phyloP scores from a whole-genome alignment of 2,797 vertebrate genomes.

The Yasuhikotakia modesta region DNA sequence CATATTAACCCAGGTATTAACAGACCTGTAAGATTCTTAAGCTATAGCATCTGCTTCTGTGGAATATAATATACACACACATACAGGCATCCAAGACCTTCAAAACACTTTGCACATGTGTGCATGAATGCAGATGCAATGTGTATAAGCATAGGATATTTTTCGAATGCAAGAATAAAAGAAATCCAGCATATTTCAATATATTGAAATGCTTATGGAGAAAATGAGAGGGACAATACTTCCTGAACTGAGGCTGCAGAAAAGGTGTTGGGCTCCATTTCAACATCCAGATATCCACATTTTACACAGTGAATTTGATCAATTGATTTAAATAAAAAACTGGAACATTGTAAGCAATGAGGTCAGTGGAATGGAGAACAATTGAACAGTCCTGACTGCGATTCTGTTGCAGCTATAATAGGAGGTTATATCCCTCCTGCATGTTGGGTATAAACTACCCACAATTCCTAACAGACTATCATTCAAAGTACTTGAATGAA shows the following conservation, averaged over 20 bases:
- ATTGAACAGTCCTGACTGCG: not conserved
- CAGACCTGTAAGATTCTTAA: not conserved
- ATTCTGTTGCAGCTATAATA: conserved; percentile 1
- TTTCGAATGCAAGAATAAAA: no score
- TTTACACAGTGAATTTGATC: not conserved
- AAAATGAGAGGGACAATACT: not conserved
- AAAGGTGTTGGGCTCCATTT: not conserved
- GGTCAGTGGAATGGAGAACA: not conserved
- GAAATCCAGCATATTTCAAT: not conserved
- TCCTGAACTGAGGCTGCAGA: not conserved
- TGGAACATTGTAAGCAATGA: not conserved
- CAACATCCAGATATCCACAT: not conserved
- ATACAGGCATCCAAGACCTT: not conserved
- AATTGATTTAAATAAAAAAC: not conserved
- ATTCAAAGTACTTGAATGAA: not conserved
- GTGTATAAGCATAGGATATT: not conserved
- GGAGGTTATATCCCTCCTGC: conserved; percentile 17
- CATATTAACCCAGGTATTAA: not conserved
- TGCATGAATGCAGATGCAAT: not conserved
- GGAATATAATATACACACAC: no score
- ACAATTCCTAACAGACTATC: not conserved
- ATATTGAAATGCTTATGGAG: not conserved
- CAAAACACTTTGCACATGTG: no score
- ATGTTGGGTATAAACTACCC: conserved; percentile 4
- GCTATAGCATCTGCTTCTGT: no score